Evolutionary conservation across 2,888 invertebrate species (phyloP).

Genomic region (Harpalus rubripes): DNA sequence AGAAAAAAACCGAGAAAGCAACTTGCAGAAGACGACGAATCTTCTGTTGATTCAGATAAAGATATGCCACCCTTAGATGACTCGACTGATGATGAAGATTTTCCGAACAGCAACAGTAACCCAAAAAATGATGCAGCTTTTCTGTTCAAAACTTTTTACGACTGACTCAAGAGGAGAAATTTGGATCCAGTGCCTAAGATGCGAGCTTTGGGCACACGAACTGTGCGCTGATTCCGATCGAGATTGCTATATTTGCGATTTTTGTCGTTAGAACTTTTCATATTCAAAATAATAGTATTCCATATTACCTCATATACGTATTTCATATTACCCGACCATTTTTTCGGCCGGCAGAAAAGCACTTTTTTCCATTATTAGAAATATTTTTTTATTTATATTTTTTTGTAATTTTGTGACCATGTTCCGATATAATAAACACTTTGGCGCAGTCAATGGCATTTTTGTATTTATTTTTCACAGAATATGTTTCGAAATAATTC

Average conservation of each 20-base stretch:
- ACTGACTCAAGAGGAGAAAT: slow-evolving; percentile 65
- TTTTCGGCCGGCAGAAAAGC: slow-evolving; percentile 57
- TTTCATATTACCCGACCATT: slow-evolving; percentile 58
- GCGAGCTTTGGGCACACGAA: slow-evolving; percentile 64
- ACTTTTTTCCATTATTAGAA: slow-evolving; percentile 38
- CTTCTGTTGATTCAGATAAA: neutral
- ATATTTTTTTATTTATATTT: slow-evolving; percentile 52
- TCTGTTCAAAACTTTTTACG: slow-evolving; percentile 61
- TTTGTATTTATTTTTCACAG: slow-evolving; percentile 52
- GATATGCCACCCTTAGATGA: slow-evolving; percentile 5
- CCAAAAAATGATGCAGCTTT: slow-evolving; percentile 56
- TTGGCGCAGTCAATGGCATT: slow-evolving; percentile 45
- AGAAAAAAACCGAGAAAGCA: slow-evolving; percentile 1
- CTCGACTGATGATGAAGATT: slow-evolving; percentile 40
- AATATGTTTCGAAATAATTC: slow-evolving; percentile 57
- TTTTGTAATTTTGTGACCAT: slow-evolving; percentile 41
- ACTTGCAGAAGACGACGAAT: slow-evolving; percentile 1
- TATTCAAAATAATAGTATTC: slow-evolving; percentile 51
- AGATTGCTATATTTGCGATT: slow-evolving; percentile 64
- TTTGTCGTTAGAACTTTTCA: slow-evolving; percentile 56
- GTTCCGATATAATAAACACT: slow-evolving; percentile 52
- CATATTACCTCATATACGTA: slow-evolving; percentile 52
- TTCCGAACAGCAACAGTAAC: slow-evolving; percentile 39
- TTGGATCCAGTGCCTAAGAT: slow-evolving; percentile 67
- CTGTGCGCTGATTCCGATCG: slow-evolving; percentile 64